These are phyloP conservation scores for Galaxea fascicularis DNA, from an alignment of 92 coral and sea anemone genomes.

Conservation along the genomic window DNA sequence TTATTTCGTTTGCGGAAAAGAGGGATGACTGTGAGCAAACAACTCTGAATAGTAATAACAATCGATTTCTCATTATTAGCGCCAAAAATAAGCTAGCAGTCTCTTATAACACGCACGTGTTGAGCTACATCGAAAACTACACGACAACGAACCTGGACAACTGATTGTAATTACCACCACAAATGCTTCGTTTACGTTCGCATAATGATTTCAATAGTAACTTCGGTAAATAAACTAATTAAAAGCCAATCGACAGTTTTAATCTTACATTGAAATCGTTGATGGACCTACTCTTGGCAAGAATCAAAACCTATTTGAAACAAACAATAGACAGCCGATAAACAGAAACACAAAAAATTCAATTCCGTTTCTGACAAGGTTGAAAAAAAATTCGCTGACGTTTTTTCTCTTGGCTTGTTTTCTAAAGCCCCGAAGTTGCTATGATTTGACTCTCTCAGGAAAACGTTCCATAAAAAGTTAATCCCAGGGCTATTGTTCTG, in stretches of 20 bases:
- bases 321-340: slow-evolving; percentile 3
- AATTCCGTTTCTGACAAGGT: background rate
- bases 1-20: background rate
- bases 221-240: slow-evolving; percentile 18
- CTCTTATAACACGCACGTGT: background rate
- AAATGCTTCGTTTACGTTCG: background rate
- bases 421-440: too few species aligned
- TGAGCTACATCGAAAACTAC: background rate
- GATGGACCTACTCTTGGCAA: background rate
- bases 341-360: background rate
- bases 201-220: background rate
- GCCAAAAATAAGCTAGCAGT: background rate
- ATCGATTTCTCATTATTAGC: slow-evolving; percentile 19
- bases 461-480: too few species aligned
- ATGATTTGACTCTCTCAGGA: too few species aligned
- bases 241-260: slow-evolving; percentile 4
- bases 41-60: background rate
- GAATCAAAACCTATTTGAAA: background rate
- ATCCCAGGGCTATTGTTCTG: too few species aligned
- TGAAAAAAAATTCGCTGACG: too few species aligned
- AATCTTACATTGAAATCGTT: slow-evolving; percentile 21
- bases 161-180: background rate
- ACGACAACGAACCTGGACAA: background rate
- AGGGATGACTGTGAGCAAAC: slow-evolving; percentile 12
- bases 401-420: background rate